Base-by-base conservation (phyloP, 2,888 invertebrate species). In the Sarcophaga rosellei region DNA sequence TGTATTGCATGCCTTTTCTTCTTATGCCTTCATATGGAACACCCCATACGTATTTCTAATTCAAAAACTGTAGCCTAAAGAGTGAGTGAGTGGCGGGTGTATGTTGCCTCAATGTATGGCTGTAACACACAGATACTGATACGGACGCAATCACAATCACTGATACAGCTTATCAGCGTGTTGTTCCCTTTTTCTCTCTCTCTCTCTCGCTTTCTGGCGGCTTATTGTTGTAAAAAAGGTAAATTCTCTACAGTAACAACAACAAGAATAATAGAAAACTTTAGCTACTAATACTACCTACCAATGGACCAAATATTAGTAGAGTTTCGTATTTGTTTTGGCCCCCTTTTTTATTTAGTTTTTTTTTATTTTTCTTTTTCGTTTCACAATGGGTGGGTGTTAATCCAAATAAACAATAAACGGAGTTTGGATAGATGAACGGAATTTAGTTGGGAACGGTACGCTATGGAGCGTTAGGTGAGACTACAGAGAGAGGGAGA, bases 371-470 rank as follows among this genome's bases (percentile, higher is more conserved):
- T 23, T 79, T 57, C 57, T 77, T 68, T 74, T 74, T 66, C 47
- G 23, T 23, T 77, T 57, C 21, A 45, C 17, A 72, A 76, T 76
- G 73, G 80, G 77, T 68, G 86, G 77, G 86, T 78, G 83, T 86
- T 86, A 84, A 86, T 77, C 77, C 86, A 84, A 84, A 84, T 83
- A 86, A 86, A 81, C 77, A 84, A 84, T 86, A 83, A 86, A 86
- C 77, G 81, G 77, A 86, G 80, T 86, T 83, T 83, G 69, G n/a
- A 77, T 80, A 35, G 8, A 35, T 35, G 35, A 35, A 35, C 35
- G 25, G 25, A 25, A 4, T 25, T 25, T 4, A 25, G 6, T 35
- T 35, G 35, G 35, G 6, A 35, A 35, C 35, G 6, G 6, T 35
- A 35, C 35, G 35, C 6, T 35, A 35, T 35, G 35, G 35, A 35